Evolutionary conservation across 2,888 invertebrate genomes (phyloP).

Genomic region (Seira ritae): DNA sequence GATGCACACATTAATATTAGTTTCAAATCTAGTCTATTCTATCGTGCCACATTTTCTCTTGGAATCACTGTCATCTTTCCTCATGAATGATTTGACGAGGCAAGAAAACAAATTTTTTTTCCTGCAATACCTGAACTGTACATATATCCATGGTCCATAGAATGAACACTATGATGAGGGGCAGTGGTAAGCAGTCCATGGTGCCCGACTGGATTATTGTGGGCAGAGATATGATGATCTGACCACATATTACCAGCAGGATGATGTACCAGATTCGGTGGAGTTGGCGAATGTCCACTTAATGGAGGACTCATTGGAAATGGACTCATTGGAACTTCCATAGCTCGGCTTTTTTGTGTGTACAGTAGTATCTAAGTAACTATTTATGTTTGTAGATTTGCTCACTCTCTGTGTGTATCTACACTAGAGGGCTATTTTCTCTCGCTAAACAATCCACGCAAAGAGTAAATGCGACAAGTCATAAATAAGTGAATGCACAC

Average conservation of each 20-base stretch:
- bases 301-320: constrained; percentile 82
- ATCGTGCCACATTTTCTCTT: no score
- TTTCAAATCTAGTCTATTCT: no score
- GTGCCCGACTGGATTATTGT: constrained; percentile 65
- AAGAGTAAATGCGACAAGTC: no score
- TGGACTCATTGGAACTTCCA: constrained; percentile 82
- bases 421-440: neutral
- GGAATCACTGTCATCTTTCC: no score
- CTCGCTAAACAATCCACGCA: neutral
- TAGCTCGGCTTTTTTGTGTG: constrained; percentile 15
- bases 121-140: constrained; percentile 71
- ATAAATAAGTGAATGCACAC: neutral
- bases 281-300: constrained; percentile 76
- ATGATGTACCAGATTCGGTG: constrained; percentile 73
- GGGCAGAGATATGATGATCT: constrained; percentile 65
- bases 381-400: neutral
- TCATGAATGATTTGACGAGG: no score
- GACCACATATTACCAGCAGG: constrained; percentile 69
- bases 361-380: neutral
- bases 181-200: constrained; percentile 73
- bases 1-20: no score
- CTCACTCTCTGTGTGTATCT: neutral
- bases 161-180: constrained; percentile 72
- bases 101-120: no score
- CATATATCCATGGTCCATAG: constrained; percentile 73